Percentiles rank a stretch among this genome's conserved stretches.
Evolutionary conservation across 2,797 vertebrate genomes (phyloP).

Genomic region (Pipistrellus pipistrellus): DNA sequence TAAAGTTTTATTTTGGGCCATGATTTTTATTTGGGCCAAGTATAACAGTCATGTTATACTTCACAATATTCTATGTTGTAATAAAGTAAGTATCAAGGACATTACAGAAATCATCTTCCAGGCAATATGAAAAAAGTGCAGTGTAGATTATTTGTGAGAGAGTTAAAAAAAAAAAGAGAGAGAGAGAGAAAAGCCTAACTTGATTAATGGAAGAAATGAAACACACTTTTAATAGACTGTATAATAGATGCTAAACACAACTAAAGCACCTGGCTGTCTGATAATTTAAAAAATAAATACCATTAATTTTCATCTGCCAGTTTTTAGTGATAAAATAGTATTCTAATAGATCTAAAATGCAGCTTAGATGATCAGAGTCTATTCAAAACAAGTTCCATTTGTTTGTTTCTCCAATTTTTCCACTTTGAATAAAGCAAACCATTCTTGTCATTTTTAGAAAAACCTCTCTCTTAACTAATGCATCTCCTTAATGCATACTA

Average conservation of each 20-base stretch:
- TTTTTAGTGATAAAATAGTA: background rate
- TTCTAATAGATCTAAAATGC: background rate
- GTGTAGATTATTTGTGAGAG: background rate
- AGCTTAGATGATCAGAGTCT: background rate
- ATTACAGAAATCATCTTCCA: slow-evolving; percentile 58
- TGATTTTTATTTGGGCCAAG: no score
- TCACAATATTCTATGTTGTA: background rate
- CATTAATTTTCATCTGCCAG: background rate
- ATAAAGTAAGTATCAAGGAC: slow-evolving; percentile 3
- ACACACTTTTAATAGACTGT: background rate
- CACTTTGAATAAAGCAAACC: background rate
- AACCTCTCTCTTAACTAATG: background rate
- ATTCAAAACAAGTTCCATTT: background rate
- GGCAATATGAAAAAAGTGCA: background rate
- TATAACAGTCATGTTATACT: no score
- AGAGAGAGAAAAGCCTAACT: background rate
- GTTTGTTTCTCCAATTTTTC: background rate
- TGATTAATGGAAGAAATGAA: slow-evolving; percentile 40
- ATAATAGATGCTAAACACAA: slow-evolving; percentile 27
- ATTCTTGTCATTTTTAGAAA: slow-evolving; percentile 27
- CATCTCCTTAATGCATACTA: background rate
- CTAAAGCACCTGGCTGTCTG: background rate
- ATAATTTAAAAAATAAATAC: slow-evolving; percentile 37
- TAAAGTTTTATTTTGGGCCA: background rate
- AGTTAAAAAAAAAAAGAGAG: background rate